These are phyloP conservation scores for Slavum lentiscoides DNA, from an alignment of 2,888 invertebrate species.

Conservation along the genomic window DNA sequence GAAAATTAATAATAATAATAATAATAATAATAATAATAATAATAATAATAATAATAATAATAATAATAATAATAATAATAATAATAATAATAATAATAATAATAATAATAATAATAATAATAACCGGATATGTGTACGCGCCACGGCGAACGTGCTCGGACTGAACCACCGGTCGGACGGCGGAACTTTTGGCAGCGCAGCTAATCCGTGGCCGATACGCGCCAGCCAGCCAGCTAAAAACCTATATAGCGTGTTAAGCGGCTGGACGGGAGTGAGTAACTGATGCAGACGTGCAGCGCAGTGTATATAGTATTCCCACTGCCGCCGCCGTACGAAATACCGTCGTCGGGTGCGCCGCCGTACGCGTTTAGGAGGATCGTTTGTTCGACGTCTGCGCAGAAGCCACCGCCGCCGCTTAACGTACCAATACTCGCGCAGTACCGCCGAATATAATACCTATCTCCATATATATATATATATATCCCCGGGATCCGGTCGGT, in stretches of 20 bases:
- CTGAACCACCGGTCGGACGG: conserved; percentile 25
- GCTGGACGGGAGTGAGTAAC: conserved; percentile 38
- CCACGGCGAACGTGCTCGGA: conserved; percentile 26
- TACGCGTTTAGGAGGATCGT: conserved; percentile 32
- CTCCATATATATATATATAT: not conserved
- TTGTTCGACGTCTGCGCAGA: conserved; percentile 20
- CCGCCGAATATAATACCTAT: conserved; percentile 8
- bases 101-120: too few relatives aligned
- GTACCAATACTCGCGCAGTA: not conserved
- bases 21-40: not conserved
- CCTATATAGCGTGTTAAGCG: not conserved
- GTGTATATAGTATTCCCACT: not conserved
- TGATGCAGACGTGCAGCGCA: conserved; percentile 22
- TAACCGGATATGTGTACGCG: conserved; percentile 11
- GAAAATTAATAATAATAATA: not conserved
- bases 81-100: too few relatives aligned
- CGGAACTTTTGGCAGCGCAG: conserved; percentile 23
- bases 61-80: too few relatives aligned
- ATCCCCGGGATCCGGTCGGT: conserved; percentile 40
- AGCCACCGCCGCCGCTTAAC: not conserved
- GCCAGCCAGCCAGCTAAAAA: conserved; percentile 10
- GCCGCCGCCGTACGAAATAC: conserved; percentile 13
- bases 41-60: not conserved
- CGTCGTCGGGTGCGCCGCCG: not conserved
- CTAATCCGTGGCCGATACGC: conserved; percentile 11